A percentile compares a stretch with the other conserved stretches of the same genome.
These are phyloP conservation scores for Lasioglossum oenotherae DNA, from an alignment of 2,888 invertebrate species.

Conservation along the genomic window DNA sequence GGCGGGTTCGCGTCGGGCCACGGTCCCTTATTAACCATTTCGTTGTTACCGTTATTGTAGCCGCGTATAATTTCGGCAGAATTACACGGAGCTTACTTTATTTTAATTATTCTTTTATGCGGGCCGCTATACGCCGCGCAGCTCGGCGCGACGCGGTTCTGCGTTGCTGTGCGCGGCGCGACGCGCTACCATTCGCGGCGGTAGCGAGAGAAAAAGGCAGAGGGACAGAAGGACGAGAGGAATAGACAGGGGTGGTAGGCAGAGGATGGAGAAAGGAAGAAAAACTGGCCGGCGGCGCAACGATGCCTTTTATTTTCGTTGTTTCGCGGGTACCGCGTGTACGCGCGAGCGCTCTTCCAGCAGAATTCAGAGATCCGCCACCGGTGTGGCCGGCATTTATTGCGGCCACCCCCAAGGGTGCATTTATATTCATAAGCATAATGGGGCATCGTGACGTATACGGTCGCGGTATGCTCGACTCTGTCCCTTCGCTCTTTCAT, in stretches of 20 bases:
- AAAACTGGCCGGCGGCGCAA: conserved; percentile 56
- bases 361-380: conserved; percentile 71
- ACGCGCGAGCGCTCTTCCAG: conserved; percentile 45
- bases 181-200: conserved; percentile 35
- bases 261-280: conserved; percentile 43
- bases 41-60: conserved; percentile 66
- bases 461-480: conserved; percentile 62
- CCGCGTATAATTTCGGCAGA: conserved; percentile 67
- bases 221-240: conserved; percentile 23
- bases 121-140: conserved; percentile 22
- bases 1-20: neutral
- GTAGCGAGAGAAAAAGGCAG: conserved; percentile 31
- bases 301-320: conserved; percentile 64
- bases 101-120: conserved; percentile 75
- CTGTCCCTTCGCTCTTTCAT: conserved; percentile 74
- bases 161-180: conserved; percentile 44
- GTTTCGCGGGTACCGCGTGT: conserved; percentile 51
- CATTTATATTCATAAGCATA: conserved; percentile 83
- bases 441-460: conserved; percentile 76
- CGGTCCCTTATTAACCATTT: conserved; percentile 62
- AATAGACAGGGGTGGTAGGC: neutral
- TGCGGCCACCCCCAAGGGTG: conserved; percentile 75
- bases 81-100: conserved; percentile 70
- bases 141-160: neutral
- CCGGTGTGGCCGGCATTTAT: conserved; percentile 75